Evolutionary conservation across 37 sponge, comb jelly and placozoan species (phyloP).

Genomic region (Lycopodina hypogea): DNA sequence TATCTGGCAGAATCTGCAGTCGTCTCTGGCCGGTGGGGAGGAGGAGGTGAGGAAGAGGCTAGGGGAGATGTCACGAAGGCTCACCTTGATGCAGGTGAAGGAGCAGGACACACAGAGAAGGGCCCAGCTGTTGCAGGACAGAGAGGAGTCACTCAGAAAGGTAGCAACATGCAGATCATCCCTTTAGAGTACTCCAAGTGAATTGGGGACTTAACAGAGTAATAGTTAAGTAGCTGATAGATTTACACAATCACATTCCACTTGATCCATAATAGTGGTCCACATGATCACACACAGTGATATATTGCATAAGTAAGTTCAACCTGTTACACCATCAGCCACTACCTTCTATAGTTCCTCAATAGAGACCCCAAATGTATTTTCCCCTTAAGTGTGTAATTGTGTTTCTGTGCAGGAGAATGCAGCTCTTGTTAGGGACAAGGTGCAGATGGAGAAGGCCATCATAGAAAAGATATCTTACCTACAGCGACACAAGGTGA

Average conservation of each 20-base stretch:
- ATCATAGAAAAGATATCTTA: slow-evolving; percentile 31
- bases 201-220: neutral
- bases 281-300: too few species aligned
- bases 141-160: slow-evolving; percentile 35
- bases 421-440: slow-evolving; percentile 1
- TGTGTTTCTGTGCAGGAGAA: slow-evolving; percentile 25
- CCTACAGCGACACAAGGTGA: slow-evolving; percentile 46
- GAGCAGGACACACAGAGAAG: slow-evolving; percentile 17
- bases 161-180: too few species aligned
- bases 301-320: too few species aligned
- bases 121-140: slow-evolving; percentile 2
- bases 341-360: too few species aligned
- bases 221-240: too few species aligned
- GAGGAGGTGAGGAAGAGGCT: slow-evolving; percentile 20
- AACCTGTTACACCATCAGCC: too few species aligned
- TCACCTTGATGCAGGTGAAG: slow-evolving; percentile 41
- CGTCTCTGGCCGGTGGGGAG: slow-evolving; percentile 7
- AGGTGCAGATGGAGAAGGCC: slow-evolving; percentile 25
- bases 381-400: too few species aligned
- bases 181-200: neutral
- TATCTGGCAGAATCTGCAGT: neutral
- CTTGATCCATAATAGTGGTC: too few species aligned
- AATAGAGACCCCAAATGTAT: too few species aligned
- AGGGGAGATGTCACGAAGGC: slow-evolving; percentile 37
- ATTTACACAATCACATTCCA: too few species aligned